A percentile compares a stretch with the other conserved stretches of the same genome.
phyloP scores from a whole-genome alignment of 2,113 vertebrate genomes.

The Limanda limanda region DNA sequence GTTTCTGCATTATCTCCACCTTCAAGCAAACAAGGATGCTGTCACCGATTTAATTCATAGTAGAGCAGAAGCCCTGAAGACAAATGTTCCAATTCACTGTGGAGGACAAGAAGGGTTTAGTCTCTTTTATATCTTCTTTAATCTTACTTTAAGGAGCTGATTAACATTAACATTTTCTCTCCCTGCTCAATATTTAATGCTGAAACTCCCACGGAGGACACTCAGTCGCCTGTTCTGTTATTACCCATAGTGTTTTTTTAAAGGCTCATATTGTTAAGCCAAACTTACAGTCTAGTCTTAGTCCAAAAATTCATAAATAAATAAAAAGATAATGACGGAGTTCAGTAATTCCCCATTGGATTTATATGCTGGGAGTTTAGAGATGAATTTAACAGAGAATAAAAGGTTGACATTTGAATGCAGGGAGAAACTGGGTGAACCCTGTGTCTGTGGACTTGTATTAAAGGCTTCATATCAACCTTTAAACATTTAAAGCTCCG shows the following conservation, averaged over 20 bases:
- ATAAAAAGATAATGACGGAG: neutral
- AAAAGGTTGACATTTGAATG: neutral
- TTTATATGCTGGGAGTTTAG: too few species aligned
- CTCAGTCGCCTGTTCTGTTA: neutral
- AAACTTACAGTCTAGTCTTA: neutral
- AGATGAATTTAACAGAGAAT: neutral
- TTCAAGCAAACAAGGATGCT: too few species aligned
- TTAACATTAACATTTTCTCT: neutral
- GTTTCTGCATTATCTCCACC: too few species aligned
- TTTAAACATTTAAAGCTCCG: slow-evolving; percentile 1
- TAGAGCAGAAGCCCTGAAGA: neutral
- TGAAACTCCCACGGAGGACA: neutral
- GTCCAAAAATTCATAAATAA: neutral
- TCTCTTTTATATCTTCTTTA: neutral
- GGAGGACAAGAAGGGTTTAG: neutral
- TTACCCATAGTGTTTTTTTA: too few species aligned
- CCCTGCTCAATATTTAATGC: neutral
- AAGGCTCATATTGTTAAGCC: too few species aligned
- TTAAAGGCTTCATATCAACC: neutral
- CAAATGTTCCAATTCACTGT: neutral
- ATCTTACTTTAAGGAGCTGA: neutral
- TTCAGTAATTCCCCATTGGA: neutral
- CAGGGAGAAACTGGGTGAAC: neutral
- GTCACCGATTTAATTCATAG: too few species aligned
- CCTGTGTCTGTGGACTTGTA: neutral